Conservation (phyloP, 2,888 invertebrate species). For the Hipparchia semele region DNA sequence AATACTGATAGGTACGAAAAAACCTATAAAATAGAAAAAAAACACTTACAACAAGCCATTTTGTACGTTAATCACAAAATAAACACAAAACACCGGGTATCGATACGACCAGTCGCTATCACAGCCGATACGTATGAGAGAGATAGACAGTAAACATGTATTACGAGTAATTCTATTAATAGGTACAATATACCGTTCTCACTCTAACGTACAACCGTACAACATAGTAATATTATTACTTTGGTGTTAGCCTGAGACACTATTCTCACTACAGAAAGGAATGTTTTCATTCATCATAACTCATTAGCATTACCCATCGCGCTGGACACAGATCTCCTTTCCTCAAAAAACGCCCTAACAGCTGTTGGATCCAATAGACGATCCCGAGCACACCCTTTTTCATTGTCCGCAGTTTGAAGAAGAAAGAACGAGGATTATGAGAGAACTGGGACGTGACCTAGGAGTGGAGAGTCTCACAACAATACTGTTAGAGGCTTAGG, state of each 20-base stretch:
- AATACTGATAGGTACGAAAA: neutral
- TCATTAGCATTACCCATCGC: no score
- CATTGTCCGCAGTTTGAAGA: no score
- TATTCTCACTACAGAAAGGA: neutral
- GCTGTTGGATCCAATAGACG: no score
- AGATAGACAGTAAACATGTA: neutral
- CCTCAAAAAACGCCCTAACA: no score
- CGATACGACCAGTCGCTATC: slow-evolving; percentile 31
- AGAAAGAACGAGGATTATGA: no score
- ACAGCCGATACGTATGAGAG: slow-evolving; percentile 23
- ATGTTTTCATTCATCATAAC: no score
- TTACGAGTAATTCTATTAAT: neutral
- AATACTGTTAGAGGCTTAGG: no score
- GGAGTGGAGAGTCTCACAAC: no score
- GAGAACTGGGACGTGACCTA: no score
- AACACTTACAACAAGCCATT: slow-evolving; percentile 68
- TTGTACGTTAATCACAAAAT: slow-evolving; percentile 21
- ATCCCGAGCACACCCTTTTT: no score
- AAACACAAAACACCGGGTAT: slow-evolving; percentile 18
- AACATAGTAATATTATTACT: neutral
- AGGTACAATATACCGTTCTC: slow-evolving; percentile 1
- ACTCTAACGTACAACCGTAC: neutral
- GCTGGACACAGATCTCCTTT: no score
- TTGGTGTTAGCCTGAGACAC: neutral
- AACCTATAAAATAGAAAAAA: slow-evolving; percentile 3